Base-by-base conservation (phyloP, 2,113 vertebrate species). In the Anseranas semipalmata region DNA sequence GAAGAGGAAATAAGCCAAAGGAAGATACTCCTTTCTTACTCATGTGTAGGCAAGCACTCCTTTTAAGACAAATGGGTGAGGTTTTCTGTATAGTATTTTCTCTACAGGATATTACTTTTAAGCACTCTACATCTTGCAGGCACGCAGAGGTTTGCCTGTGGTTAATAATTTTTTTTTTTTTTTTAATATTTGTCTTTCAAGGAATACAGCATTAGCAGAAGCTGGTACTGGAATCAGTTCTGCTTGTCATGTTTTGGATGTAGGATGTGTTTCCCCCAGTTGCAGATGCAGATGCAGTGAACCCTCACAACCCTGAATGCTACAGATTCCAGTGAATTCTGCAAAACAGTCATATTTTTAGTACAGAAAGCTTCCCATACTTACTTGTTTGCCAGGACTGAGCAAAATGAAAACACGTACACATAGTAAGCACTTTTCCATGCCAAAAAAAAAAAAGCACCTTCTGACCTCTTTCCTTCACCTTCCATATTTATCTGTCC, bases 211-310 rank as follows among this genome's bases (percentile, higher is more conserved):
- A 20, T 58, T 75, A 74, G 37, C 39, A 78, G 86, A 63, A n/a
- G 11, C 52, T 0, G 0, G 7, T 48, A 24, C 22, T 55, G 10
- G 20, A 89, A 67, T 92, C 63, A 41, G 35, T 85, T 83, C 35
- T 73, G 28, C 32, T 55, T 73, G 27, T 86, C 58, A 2, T 78
- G 28, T 60, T 91, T 70, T 43, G 20, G 8, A 66, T 2, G 3
- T 32, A 41, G 41, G 6, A 37, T 71, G 2, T 3, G 4, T 45
- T 18, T 75, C 5, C 2, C 20, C 10, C 35, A 59, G 0, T 5
- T 35, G 60, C 46, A 70, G 32, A 3, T 18, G 73, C 78, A 62
- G 67, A 11, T 63, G 9, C 62, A 59, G n/a, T 35, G 37, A 32
- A 60, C 19, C 30, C 50, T 85, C 55, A 41, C 35, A 46, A 37